Conservation (phyloP, 2,888 invertebrate genomes). For the Cremastinae sp. region DNA sequence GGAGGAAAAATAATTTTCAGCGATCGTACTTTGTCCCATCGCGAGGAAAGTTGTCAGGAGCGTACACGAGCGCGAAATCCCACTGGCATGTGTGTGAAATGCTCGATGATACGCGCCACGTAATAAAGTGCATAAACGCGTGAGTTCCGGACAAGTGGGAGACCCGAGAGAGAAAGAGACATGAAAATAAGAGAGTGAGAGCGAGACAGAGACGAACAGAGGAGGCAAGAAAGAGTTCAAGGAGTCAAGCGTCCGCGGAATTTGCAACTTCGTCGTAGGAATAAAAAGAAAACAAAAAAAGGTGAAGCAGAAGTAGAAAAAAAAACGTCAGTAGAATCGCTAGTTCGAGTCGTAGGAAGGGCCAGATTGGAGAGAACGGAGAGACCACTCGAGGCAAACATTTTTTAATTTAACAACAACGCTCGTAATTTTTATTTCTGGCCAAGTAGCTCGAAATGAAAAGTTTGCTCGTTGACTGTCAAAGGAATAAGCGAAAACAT, state of each 20-base stretch:
- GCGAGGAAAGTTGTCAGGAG: slow-evolving; percentile 2
- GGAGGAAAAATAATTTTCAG: no score
- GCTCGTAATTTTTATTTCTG: no score
- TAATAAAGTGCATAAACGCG: slow-evolving; percentile 55
- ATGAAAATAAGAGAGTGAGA: slow-evolving; percentile 23
- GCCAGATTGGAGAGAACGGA: not conserved
- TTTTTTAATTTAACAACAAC: no score
- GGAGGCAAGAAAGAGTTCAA: slow-evolving; percentile 53
- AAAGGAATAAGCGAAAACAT: no score
- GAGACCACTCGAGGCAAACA: no score
- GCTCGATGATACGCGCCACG: slow-evolving; percentile 41
- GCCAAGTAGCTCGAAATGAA: no score
- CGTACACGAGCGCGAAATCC: not conserved
- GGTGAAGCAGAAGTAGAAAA: no score
- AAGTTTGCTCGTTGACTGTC: no score
- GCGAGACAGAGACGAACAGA: slow-evolving; percentile 3
- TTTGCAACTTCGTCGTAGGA: slow-evolving; percentile 58
- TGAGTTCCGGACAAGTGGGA: slow-evolving; percentile 34
- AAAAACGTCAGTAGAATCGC: slow-evolving; percentile 41
- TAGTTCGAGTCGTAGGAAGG: slow-evolving; percentile 31
- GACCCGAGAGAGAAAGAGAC: slow-evolving; percentile 5
- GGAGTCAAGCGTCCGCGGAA: slow-evolving; percentile 62
- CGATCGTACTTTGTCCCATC: not conserved
- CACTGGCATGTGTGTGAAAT: slow-evolving; percentile 14
- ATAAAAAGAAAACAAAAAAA: slow-evolving; percentile 30